Base-by-base conservation (phyloP, 2,888 invertebrate species). In the Hylaea fasciaria region DNA sequence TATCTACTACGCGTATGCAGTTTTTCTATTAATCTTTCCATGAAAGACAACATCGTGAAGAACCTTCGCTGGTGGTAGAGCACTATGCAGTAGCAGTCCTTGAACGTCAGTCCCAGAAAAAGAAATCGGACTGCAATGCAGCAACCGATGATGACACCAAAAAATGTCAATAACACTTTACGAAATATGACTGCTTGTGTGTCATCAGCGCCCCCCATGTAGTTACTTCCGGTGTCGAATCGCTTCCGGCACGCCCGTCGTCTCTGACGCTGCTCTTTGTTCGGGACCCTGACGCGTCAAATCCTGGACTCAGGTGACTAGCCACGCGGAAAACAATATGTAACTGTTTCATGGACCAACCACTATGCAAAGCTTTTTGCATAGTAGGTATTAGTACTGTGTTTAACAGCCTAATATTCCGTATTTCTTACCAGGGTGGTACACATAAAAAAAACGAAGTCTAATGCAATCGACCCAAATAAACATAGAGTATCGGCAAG, bases 141-240 rank as follows among this genome's bases (percentile, higher is more conserved):
- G 22, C 35, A 41, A 41, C 28, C 29, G 44, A 32, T 43, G 35
- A 45, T n/a, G 32, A 14, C 28, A 54, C 16, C 13, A 44, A 11
- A 37, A 43, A 4, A 32, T 54, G 41, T 40, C 56, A 53, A 46
- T 61, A 48, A 64, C 50, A 63, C 57, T 22, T 22, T 68, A 53
- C 55, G 53, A 62, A 62, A 72, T 70, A 75, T 58, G 57, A 67
- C 57, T 69, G 17, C 35, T 40, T 71, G 16, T 61, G 48, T 50
- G 22, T 22, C 58, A 57, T 48, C 66, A 62, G 74, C 32, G 32
- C 32, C 78, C 37, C 81, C 84, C 73, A 78, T 86, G 85, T 86
- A 86, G 82, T 86, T 84, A 88, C 82, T 84, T 91, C 91, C 91
- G 89, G 81, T 81, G 85, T 82, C 85, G 81, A 88, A 90, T 86